Evolutionary conservation across 2,888 invertebrate species (phyloP), one percentile per base, ranked within the genome.

Genomic region (Loripinus fragilis): DNA sequence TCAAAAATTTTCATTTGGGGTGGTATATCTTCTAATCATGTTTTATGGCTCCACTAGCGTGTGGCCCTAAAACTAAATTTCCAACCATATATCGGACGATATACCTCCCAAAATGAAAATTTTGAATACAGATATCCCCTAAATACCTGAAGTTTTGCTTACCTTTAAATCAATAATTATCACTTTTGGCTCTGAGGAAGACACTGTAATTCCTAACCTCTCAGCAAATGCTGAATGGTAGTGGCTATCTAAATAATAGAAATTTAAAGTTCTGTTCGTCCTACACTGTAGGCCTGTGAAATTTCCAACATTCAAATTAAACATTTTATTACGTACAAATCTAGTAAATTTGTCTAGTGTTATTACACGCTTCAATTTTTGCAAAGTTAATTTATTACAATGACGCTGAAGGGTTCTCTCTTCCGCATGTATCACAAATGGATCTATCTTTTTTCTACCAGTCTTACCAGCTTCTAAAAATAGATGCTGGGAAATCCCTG

Each of bases 211-310:
- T 1, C 97, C 97, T 7, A 97, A 95, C 33, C 95, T 95, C 90
- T 96, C 96, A 0, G 97, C 96, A 90, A 97, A 96, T 89, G 96
- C 95, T 86, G 95, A 95, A 90, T 96, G 96, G 71, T 95, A 94
- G 0, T 96, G 93, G 85, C 96, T 96, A 91, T 97, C 97, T 86
- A 97, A 95, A 0, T 96, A 96, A 45, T 97, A 93, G 81, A 96
- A 95, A 17, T 94, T 94, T 70, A 96, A 90, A 20, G 95, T 95
- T 85, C 93, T 94, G 91, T 96, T 96, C 3, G 94, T 94, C 52
- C 86, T 81, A 87, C 94, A 94, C 0, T 92, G 92, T 8, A 93
- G 86, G 20, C 94, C 94, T 10, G 82, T 78, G 67, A 89, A 85
- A 71, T 85, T 78, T 25, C 76, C 76, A 17, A 73, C 75, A 35